Base-by-base conservation (phyloP, 2,888 invertebrate species). In the Macropis europaea region DNA sequence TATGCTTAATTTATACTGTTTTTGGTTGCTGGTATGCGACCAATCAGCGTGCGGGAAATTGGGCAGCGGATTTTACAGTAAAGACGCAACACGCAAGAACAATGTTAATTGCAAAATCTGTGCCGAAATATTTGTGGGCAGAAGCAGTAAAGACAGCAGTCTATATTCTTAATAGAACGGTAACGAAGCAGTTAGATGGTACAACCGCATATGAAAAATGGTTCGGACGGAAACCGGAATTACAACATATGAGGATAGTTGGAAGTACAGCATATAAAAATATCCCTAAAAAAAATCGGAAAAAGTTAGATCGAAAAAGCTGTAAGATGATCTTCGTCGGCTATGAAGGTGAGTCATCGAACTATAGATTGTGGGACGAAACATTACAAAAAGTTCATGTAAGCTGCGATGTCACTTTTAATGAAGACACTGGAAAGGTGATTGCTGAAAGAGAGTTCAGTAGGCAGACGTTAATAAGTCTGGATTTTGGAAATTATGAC, bases 351-450 rank as follows among this genome's bases (percentile, higher is more conserved):
- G 61, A 81, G 0, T 76, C 76, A 7, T 56, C 64, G 5, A 81
- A 81, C 32, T 84, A 85, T 38, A 60, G 81, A 32, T 53, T 85
- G 4, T 84, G 76, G 75, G 69, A 80, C 43, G 76, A 73, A 6
- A 56, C 42, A 24, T 62, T 71, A 3, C 38, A 61, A 4, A 76
- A 77, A 53, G 54, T 81, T 2, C 34, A 64, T 17, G 66, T 71
- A 5, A 76, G 76, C 4, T 64, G 84, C 26, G 71, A 86, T 67
- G 83, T 84, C 11, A 63, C 73, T 7, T 84, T 85, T 53, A 73
- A 85, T 48, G 82, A 85, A 43, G 63, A 45, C 24, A 43, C 56
- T 26, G 61, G 7, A 24, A 0, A 1, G 11, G 11, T 3, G 6
- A 24, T 2, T n/a, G 3, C 26, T 3, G n/a, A n/a, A 1, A 15